Evolutionary conservation across 2,888 invertebrate species (phyloP).

Genomic region (Stenichneumon culpator): DNA sequence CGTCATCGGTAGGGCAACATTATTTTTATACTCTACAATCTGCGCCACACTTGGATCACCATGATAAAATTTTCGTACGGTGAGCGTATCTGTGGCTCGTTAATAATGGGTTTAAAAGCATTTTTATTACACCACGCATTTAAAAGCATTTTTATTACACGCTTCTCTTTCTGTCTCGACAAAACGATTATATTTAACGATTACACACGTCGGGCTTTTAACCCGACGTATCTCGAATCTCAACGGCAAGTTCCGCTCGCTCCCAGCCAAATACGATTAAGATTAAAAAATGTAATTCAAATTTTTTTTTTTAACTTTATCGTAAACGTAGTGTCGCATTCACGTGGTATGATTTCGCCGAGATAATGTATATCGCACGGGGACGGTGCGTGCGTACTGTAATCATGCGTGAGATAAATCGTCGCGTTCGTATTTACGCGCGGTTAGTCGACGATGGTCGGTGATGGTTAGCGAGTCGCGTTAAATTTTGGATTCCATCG

Average conservation of each 20-base stretch:
- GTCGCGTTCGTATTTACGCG: not conserved
- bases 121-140: not conserved
- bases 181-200: not conserved
- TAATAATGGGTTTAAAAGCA: not conserved
- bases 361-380: not conserved
- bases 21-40: conserved; percentile 10
- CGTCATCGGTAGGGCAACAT: conserved; percentile 6
- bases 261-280: not conserved
- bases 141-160: not conserved
- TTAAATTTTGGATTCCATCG: not conserved
- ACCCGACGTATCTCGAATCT: conserved; percentile 3
- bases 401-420: conserved; percentile 23
- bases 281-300: not conserved
- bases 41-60: not conserved
- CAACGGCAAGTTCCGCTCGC: not conserved
- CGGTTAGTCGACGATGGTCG: conserved; percentile 5
- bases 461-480: not conserved
- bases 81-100: not conserved
- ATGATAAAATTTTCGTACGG: not conserved
- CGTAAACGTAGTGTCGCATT: not conserved
- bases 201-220: not conserved
- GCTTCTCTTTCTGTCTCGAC: not conserved
- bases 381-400: not conserved
- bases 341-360: not conserved
- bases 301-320: not conserved